These are phyloP conservation scores for Tapera naevia DNA, from an alignment of 2,797 vertebrate genomes.

Conservation along the genomic window DNA sequence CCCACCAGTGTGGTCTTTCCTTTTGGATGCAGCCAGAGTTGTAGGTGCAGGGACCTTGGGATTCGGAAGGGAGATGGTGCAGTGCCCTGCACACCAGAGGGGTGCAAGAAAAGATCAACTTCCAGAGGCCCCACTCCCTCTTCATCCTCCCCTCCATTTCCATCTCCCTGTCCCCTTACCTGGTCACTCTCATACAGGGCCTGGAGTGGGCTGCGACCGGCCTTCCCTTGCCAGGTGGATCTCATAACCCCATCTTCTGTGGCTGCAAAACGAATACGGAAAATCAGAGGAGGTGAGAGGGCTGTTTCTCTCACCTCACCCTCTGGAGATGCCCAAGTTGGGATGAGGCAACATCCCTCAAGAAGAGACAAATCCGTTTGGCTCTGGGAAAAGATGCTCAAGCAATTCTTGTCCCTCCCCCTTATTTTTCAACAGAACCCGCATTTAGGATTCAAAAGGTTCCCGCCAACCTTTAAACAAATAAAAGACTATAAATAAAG, in stretches of 20 bases:
- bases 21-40: background rate
- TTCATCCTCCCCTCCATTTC: fast-evolving
- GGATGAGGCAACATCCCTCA: background rate
- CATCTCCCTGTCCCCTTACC: conserved; percentile 74
- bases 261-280: conserved; percentile 57
- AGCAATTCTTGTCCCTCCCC: background rate
- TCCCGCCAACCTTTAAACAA: background rate
- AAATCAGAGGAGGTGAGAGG: background rate
- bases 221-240: conserved; percentile 77
- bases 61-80: background rate
- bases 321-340: background rate
- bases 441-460: background rate
- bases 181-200: conserved; percentile 85
- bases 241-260: conserved; percentile 68
- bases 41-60: background rate
- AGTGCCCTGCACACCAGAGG: background rate
- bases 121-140: fast-evolving
- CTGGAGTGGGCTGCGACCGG: conserved; percentile 86
- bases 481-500: background rate
- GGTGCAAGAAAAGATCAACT: background rate
- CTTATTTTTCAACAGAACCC: background rate
- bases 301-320: background rate
- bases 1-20: background rate
- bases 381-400: background rate
- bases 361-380: background rate